Conservation (phyloP, 2,113 vertebrate genomes). For the Opisthocomus hoazin region DNA sequence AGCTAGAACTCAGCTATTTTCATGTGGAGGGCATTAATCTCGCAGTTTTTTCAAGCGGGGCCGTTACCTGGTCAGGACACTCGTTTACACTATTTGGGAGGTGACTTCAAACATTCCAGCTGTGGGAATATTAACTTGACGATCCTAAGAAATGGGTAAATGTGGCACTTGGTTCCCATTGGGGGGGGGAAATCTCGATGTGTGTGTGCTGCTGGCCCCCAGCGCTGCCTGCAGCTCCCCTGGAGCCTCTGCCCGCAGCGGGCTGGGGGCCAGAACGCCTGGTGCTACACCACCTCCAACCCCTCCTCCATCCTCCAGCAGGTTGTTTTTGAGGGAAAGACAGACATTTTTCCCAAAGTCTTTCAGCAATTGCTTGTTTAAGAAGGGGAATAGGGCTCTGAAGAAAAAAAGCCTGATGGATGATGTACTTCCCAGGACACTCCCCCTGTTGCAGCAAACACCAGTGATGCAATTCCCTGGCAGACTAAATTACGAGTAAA, state of each 20-base stretch:
- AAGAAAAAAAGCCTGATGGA: not conserved
- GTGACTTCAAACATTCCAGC: not conserved
- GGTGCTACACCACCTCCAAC: not conserved
- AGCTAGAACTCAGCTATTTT: not conserved
- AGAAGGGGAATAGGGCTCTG: not conserved
- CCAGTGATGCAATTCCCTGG: not conserved
- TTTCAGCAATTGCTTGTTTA: not conserved
- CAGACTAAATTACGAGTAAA: not conserved
- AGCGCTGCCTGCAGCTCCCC: rapidly evolving
- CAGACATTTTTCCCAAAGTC: not conserved
- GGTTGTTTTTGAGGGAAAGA: not conserved
- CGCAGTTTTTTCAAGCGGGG: rapidly evolving
- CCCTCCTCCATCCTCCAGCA: not conserved
- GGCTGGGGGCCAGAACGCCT: not conserved
- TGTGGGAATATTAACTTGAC: not conserved
- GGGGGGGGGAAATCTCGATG: not conserved
- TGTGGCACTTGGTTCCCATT: not conserved
- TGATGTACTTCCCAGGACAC: not conserved
- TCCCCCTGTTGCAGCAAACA: not conserved
- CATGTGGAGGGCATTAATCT: not conserved
- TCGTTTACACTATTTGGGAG: not conserved
- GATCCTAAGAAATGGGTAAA: not conserved
- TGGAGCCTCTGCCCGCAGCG: rapidly evolving
- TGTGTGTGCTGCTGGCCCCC: not conserved
- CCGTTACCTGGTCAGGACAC: rapidly evolving